A percentile compares a stretch with the other conserved stretches of the same genome.
phyloP scores from a whole-genome alignment of 2,113 vertebrate genomes.

The Ellobius talpinus region DNA sequence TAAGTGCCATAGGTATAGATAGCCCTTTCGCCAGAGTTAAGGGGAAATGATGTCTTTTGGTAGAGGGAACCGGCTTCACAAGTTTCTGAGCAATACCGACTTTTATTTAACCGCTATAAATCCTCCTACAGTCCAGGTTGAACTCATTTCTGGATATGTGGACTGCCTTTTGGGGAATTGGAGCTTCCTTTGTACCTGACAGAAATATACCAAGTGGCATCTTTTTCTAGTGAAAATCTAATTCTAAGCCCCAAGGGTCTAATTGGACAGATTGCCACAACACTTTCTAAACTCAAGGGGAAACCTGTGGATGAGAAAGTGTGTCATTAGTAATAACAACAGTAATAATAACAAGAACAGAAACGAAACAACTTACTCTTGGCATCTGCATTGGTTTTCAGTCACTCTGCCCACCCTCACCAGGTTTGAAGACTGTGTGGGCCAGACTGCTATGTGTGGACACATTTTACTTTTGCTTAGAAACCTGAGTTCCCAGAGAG shows the following conservation, averaged over 20 bases:
- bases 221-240: background rate
- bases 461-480: background rate
- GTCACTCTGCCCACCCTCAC: background rate
- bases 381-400: background rate
- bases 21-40: background rate
- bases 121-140: background rate
- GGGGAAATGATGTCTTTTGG: background rate
- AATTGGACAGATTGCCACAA: background rate
- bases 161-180: background rate
- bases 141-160: background rate
- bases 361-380: background rate
- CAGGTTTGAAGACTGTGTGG: background rate
- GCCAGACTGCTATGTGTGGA: background rate
- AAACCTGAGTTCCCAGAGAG: background rate
- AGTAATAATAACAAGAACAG: background rate
- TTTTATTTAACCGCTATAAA: background rate
- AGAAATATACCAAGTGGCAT: background rate
- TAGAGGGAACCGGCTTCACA: background rate
- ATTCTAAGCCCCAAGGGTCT: background rate
- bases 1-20: background rate
- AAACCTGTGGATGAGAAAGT: background rate
- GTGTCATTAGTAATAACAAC: background rate
- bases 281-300: constrained; percentile 27
- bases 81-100: background rate
- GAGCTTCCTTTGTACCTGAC: background rate